phyloP scores from a whole-genome alignment of 2,113 vertebrate species.

The Bos taurus region ARS-UCD2.0 NC_037349.1:50425001-50425500 shows the following conservation, averaged over 20 bases:
- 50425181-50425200: constrained; percentile 79
- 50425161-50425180: constrained; percentile 86
- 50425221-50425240: constrained; percentile 83
- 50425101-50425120: neutral
- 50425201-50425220: constrained; percentile 89
- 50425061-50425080: constrained; percentile 88
- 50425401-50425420: neutral
- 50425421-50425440: neutral
- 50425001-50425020: constrained; percentile 83
- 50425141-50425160: neutral
- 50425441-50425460: neutral
- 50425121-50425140: neutral
- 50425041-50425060: constrained; percentile 80
- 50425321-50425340: constrained; percentile 88
- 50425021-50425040: constrained; percentile 85
- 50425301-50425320: constrained; percentile 67
- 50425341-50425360: constrained; percentile 87
- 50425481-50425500: constrained; percentile 66
- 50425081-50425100: constrained; percentile 84
- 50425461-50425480: constrained; percentile 72
- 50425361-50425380: constrained; percentile 83
- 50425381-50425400: neutral
- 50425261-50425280: constrained; percentile 80
- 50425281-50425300: accelerated
- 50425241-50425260: constrained; percentile 84